Base-by-base conservation (phyloP, 37 sponge, comb jelly and placozoan species). In the Haliclona indistincta region DNA sequence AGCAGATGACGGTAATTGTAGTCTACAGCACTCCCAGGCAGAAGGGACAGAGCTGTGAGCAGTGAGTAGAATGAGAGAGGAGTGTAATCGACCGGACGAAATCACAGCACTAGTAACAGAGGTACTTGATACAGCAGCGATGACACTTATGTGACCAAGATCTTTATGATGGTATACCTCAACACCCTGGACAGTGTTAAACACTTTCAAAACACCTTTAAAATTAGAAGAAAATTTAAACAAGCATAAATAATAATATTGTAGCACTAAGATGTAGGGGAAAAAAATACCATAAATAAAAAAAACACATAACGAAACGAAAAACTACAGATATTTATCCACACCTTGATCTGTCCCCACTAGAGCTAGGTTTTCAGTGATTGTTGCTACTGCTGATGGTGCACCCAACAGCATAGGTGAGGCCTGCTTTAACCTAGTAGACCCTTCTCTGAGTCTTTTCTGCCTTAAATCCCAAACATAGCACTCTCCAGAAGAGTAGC, bases 401-500 rank as follows among this genome's bases (percentile, higher is more conserved):
- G n/a, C n/a, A n/a, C n/a, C n/a, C n/a, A n/a, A n/a, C n/a, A n/a
- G n/a, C n/a, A n/a, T n/a, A n/a, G 68, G 68, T 39, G 68, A 43
- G 41, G 43, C 11, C 68, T 67, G n/a, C 20, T 26, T 6, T 26
- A 10, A n/a, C n/a, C n/a, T n/a, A n/a, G n/a, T n/a, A n/a, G n/a
- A n/a, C n/a, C n/a, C n/a, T n/a, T n/a, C n/a, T n/a, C n/a, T n/a
- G n/a, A n/a, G n/a, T n/a, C n/a, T n/a, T n/a, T n/a, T n/a, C n/a
- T n/a, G 67, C n/a, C 36, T 62, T 10, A 89, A 19, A 29, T 78
- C 75, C 90, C 90, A 89, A 41, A 84, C 17, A 53, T 52, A 89
- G 30, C 74, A 80, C 30, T 41, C 80, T 29, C 90, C 90, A 68
- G 72, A 56, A 23, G 78, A 76, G 70, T 84, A 89, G 42, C 90